phyloP scores from a whole-genome alignment of 1,140 invertebrate species.

The Drosophila jambulina region DNA sequence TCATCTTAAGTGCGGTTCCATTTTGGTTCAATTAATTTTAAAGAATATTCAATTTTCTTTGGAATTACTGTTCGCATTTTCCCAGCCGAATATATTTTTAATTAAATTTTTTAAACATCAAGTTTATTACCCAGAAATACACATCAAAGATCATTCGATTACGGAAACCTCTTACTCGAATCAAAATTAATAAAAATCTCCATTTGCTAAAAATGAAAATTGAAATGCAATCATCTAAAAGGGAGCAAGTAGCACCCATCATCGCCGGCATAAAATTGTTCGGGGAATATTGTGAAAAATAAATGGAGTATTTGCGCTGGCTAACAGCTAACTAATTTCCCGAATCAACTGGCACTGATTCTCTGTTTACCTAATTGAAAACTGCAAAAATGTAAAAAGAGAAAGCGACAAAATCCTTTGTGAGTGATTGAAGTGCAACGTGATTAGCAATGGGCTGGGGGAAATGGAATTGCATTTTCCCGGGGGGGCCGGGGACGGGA shows the following conservation, averaged over 20 bases:
- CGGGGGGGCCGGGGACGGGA: neutral
- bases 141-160: neutral
- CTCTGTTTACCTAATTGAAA: constrained; percentile 46
- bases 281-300: neutral
- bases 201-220: constrained; percentile 6
- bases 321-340: constrained; percentile 37
- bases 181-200: constrained; percentile 4
- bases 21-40: neutral
- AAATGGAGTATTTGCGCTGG: constrained; percentile 14
- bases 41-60: neutral
- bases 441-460: constrained; percentile 35
- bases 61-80: neutral
- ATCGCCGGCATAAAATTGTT: neutral
- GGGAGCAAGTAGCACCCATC: neutral
- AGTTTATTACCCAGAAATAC: neutral
- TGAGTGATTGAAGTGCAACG: constrained; percentile 43
- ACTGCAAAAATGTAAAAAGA: constrained; percentile 17
- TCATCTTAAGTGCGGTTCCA: neutral
- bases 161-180: neutral
- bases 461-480: constrained; percentile 37
- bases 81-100: no score
- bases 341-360: constrained; percentile 23
- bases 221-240: constrained; percentile 6
- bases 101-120: neutral
- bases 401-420: constrained; percentile 32